These are phyloP conservation scores for Drosophila leontia DNA, from an alignment of 1,140 invertebrate species.

Conservation along the genomic window DNA sequence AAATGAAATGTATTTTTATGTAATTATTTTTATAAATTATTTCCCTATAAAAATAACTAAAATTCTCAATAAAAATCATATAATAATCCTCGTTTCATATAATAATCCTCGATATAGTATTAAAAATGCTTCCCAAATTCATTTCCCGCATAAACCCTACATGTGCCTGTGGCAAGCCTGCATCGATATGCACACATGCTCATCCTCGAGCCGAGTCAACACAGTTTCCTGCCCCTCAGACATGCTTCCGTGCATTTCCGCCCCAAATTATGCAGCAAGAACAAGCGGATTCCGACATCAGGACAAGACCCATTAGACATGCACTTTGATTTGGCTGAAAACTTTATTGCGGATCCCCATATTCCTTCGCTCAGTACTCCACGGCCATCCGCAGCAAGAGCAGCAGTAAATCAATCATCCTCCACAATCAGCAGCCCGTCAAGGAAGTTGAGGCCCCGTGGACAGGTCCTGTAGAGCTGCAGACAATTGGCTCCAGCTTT, in stretches of 20 bases:
- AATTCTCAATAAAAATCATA: neutral
- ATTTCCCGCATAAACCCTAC: constrained; percentile 37
- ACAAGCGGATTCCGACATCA: constrained; percentile 56
- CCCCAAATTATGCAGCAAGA: constrained; percentile 75
- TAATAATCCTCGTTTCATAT: no score
- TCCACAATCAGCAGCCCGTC: constrained; percentile 43
- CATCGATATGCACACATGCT: constrained; percentile 26
- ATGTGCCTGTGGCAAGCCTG: constrained; percentile 1
- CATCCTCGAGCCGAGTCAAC: constrained; percentile 39
- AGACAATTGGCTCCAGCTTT: constrained; percentile 73
- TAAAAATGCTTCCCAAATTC: neutral
- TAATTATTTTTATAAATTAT: neutral
- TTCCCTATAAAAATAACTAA: neutral
- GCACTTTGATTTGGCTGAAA: constrained; percentile 70
- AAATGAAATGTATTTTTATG: no score
- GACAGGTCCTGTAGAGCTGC: constrained; percentile 57
- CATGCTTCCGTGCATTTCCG: constrained; percentile 56
- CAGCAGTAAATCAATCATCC: constrained; percentile 66
- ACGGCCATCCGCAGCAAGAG: neutral
- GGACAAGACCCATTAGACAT: constrained; percentile 72
- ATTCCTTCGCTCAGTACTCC: constrained; percentile 16
- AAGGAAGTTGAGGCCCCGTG: constrained; percentile 49
- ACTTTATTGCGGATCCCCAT: constrained; percentile 65
- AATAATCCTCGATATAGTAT: neutral
- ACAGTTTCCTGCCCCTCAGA: constrained; percentile 64